Conservation (phyloP, 2,113 vertebrate genomes). For the Pithys albifrons region DNA sequence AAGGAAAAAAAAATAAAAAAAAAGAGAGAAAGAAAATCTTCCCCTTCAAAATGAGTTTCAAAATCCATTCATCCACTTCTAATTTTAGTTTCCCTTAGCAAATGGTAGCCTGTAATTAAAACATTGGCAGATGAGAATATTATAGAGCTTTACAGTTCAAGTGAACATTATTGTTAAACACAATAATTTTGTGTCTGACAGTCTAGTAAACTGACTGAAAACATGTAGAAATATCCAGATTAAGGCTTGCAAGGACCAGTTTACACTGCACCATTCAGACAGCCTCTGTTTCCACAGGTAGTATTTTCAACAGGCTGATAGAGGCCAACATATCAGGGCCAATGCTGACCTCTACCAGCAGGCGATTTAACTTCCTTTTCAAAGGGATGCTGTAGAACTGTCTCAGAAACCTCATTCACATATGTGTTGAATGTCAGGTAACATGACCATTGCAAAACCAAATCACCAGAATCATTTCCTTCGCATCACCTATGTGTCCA, state of each 20-base stretch:
- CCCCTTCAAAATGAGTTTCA: constrained; percentile 62
- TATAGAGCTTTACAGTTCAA: constrained; percentile 63
- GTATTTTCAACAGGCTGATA: background rate
- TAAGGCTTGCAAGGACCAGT: background rate
- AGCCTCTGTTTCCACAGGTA: background rate
- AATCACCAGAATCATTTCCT: background rate
- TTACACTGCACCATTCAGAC: background rate
- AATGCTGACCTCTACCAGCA: constrained; percentile 14
- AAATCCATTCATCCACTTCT: constrained; percentile 71
- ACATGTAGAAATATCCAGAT: background rate
- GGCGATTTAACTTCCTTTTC: background rate
- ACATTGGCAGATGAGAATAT: constrained; percentile 72
- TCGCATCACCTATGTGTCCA: background rate
- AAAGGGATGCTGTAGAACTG: background rate
- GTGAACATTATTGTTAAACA: constrained; percentile 58
- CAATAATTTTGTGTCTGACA: constrained; percentile 48
- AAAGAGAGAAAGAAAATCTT: constrained; percentile 16
- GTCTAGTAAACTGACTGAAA: constrained; percentile 33
- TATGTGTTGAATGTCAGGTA: background rate
- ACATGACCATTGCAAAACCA: background rate
- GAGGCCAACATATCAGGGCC: background rate
- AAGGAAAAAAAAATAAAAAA: background rate
- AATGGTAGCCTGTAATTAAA: constrained; percentile 75
- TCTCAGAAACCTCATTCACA: background rate
- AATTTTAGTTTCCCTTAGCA: constrained; percentile 71